These are phyloP conservation scores for Rhinichthys osculus DNA, from an alignment of 2,797 vertebrate species.

Conservation along the genomic window DNA sequence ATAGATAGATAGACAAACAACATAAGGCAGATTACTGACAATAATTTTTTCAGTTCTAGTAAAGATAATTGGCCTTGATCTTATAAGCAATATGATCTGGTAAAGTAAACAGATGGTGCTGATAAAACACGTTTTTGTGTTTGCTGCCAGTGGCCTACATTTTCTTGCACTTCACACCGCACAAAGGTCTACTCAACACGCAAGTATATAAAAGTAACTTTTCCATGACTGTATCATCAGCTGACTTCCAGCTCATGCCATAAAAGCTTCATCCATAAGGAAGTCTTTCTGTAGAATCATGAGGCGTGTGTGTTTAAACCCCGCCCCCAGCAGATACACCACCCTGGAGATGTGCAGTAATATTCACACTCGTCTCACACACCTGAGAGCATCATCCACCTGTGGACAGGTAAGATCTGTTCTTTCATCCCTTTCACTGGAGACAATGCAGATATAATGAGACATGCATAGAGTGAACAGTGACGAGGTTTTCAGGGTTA, in stretches of 20 bases:
- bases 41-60: too few relatives aligned
- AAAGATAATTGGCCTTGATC: neutral
- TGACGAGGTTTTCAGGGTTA: neutral
- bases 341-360: neutral
- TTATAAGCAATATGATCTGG: neutral
- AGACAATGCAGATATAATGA: neutral
- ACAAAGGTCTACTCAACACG: neutral
- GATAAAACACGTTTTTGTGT: neutral
- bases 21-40: neutral
- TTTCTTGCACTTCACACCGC: neutral
- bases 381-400: neutral
- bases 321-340: neutral
- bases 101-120: neutral
- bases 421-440: too few relatives aligned
- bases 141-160: neutral
- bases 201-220: neutral
- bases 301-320: neutral
- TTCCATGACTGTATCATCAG: neutral
- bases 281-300: neutral
- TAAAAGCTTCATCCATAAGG: conserved; percentile 1
- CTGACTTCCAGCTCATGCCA: neutral
- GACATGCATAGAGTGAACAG: neutral
- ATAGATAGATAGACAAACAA: neutral
- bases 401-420: conserved; percentile 19
- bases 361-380: neutral